These are phyloP conservation scores for Ceratotherium simum DNA, from an alignment of 2,113 vertebrate species.

Conservation along the genomic window DNA sequence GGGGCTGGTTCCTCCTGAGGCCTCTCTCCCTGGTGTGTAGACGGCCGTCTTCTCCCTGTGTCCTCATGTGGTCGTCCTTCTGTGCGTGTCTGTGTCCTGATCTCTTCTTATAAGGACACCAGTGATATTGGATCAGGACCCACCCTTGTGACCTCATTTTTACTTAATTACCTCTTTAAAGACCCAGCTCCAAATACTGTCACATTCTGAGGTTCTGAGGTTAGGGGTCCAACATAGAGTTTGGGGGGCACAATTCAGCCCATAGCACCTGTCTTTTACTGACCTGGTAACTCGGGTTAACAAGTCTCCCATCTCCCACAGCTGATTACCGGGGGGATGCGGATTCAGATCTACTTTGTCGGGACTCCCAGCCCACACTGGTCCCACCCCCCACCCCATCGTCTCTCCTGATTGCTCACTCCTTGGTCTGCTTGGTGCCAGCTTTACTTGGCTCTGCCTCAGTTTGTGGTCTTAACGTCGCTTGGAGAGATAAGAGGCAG, in stretches of 20 bases:
- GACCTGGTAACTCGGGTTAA: neutral
- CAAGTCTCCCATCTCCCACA: neutral
- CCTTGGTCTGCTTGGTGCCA: rapidly evolving
- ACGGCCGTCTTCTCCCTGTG: neutral
- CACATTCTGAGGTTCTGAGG: neutral
- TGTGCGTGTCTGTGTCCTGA: neutral
- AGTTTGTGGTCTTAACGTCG: neutral
- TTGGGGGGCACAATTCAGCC: neutral
- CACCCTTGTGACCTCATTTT: neutral
- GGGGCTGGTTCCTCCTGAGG: neutral
- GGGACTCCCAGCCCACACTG: neutral
- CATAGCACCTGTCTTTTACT: neutral
- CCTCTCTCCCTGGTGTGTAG: too few species aligned
- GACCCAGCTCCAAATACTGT: neutral
- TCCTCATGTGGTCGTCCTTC: neutral
- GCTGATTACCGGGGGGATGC: neutral
- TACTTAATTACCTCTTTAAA: neutral
- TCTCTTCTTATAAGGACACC: neutral
- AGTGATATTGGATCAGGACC: neutral
- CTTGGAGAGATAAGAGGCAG: too few species aligned
- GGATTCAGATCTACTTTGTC: too few species aligned
- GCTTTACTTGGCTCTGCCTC: neutral
- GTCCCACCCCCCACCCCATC: neutral
- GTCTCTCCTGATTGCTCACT: too few species aligned
- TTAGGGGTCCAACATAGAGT: neutral